Evolutionary conservation across 1,140 invertebrate genomes (phyloP).

Genomic region (Drosophila mauritiana): DNA sequence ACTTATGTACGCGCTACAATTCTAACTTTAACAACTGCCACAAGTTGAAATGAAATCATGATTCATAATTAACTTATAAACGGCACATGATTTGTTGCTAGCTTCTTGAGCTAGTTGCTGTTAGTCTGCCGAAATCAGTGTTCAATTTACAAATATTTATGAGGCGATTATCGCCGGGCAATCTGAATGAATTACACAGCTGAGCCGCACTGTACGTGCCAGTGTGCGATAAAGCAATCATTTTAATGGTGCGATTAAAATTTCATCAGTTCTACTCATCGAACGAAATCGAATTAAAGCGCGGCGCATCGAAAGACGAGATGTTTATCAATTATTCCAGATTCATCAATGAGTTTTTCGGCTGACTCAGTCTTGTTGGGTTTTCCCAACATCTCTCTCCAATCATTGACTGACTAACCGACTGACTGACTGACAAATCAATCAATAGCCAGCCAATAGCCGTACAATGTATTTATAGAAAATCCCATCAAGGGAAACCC

Average conservation of each 20-base stretch:
- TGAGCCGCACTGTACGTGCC: constrained; percentile 24
- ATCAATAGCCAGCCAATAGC: constrained; percentile 33
- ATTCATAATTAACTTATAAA: no score
- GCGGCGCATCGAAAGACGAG: constrained; percentile 5
- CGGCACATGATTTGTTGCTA: no score
- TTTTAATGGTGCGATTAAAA: constrained; percentile 47
- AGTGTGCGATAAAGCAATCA: constrained; percentile 36
- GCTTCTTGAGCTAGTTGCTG: not conserved
- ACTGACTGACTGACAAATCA: constrained; percentile 47
- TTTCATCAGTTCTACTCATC: constrained; percentile 42
- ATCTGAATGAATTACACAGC: constrained; percentile 23
- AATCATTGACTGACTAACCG: constrained; percentile 12
- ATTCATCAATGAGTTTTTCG: constrained; percentile 10
- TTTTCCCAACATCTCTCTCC: not conserved
- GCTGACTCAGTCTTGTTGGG: constrained; percentile 2
- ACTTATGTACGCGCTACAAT: not conserved
- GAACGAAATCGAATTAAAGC: constrained; percentile 21
- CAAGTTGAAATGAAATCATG: no score
- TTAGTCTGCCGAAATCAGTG: not conserved
- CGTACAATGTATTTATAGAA: constrained; percentile 32
- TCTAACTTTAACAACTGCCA: not conserved
- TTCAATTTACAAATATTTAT: constrained; percentile 27
- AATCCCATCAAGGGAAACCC: constrained; percentile 38
- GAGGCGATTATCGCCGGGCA: constrained; percentile 10
- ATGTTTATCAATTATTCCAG: constrained; percentile 45